Evolutionary conservation across 1,140 invertebrate species (phyloP), one percentile per base, ranked within the genome.

Genomic region (Trichonephila clavata): DNA sequence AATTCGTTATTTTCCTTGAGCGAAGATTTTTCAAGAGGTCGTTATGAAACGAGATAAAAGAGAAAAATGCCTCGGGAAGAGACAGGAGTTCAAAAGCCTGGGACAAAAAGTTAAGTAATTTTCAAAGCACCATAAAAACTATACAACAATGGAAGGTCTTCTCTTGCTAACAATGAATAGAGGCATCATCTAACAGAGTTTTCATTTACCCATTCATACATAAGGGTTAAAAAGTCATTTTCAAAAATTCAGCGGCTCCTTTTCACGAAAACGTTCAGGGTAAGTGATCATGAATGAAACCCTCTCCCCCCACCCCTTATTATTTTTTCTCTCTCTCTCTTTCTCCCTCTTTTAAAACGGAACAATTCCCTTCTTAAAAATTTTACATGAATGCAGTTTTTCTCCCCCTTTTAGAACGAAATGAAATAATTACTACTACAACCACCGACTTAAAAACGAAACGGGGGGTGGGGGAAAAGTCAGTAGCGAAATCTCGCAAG

Each of bases 351-450:
- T 90, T 65, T 59, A 32, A 32, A 90, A 59, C 27, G 60, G 65
- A 57, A 24, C 24, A n/a, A 68, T 24, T 90, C 65, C 7, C 1
- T 14, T 68, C 65, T 27, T 77, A 77, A 77, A 77, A 77, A 32
- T 77, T 77, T 27, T 68, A 68, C 57, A 81, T 68, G 16, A 68
- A 84, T 63, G 81, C 71, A 77, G 21, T 83, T 92, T 84, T 84
- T 92, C 65, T 24, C 80, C 24, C 20, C 8, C 10, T 92, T 6
- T 13, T 50, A 59, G 39, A 32, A 68, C 20, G 61, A 65, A 84
- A 84, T 92, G 80, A 83, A 92, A 92, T 92, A 92, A 92, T 92
- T 92, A 84, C 68, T 81, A 27, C 77, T 60, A 50, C 50, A 50
- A 7, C 50, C 7, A 50, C 7, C 50, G 50, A 50, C 50, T 10